These are phyloP conservation scores for Leontocebus nigricollis DNA, from an alignment of 2,797 vertebrate species.

Conservation along the genomic window DNA sequence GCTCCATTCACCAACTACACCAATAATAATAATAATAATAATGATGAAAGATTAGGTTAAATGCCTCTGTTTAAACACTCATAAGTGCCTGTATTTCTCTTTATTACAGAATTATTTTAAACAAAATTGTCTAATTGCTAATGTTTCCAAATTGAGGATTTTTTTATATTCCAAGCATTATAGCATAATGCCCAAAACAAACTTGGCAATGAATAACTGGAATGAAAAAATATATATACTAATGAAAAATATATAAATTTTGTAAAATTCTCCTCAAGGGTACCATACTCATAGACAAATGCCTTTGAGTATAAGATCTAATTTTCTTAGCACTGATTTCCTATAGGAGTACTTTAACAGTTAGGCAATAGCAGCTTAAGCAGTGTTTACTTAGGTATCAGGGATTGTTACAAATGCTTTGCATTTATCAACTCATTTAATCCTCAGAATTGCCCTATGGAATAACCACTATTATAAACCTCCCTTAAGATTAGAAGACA, in stretches of 20 bases:
- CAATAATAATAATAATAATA: neutral
- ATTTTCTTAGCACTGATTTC: neutral
- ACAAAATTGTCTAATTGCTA: neutral
- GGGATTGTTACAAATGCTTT: neutral
- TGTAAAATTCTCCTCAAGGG: neutral
- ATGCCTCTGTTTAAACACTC: neutral
- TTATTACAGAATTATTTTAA: neutral
- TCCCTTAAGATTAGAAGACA: neutral
- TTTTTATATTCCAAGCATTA: neutral
- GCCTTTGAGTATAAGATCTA: neutral
- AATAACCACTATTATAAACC: neutral
- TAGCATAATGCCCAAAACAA: neutral
- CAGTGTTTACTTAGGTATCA: neutral
- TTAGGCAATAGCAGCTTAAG: neutral
- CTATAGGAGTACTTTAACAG: neutral
- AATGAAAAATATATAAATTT: neutral
- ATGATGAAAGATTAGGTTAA: neutral
- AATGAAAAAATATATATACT: neutral
- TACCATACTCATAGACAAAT: neutral
- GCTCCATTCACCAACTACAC: neutral
- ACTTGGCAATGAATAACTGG: neutral
- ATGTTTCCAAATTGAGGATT: neutral
- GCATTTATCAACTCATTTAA: slow-evolving; percentile 5
- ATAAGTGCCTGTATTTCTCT: neutral
- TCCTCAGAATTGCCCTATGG: neutral